Base-by-base conservation (phyloP, 2,797 vertebrate species). In the Danio jaintianensis region DNA sequence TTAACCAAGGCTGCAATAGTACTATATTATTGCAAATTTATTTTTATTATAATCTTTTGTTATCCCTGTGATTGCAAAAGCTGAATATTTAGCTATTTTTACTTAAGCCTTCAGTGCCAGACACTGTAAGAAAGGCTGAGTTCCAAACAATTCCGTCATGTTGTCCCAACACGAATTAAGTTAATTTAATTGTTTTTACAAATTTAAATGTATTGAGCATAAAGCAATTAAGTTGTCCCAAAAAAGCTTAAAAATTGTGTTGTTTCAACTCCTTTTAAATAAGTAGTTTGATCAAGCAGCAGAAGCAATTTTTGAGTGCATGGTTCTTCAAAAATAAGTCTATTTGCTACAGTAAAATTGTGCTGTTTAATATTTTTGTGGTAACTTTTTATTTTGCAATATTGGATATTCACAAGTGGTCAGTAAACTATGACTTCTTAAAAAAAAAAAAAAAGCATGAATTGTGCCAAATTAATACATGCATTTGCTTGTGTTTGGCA, bases 401-500 rank as follows among this genome's bases (percentile, higher is more conserved):
- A 52, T 7, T 53, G 48, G 10, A 5, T 13, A 2, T 4, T 6
- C 8, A 45, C 40, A 40, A 40, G 13, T 58, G 13, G 43, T 58
- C 1, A 45, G 45, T 42, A 7, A 10, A 8, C 5, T 70, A 36
- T 53, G n/a, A 40, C 29, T 47, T 3, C n/a, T n/a, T n/a, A n/a
- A n/a, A n/a, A n/a, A n/a, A 22, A 22, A 58, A 72, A 55, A 20
- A 12, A 62, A 38, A 13, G 45, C 45, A 18, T 50, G 7, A 9
- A 9, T 50, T 20, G 45, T 20, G 12, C 45, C 62, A 11, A 16
- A 20, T 38, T 38, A 58, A 63, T 5, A 6, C n/a, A n/a, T 45
- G 15, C 18, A 36, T 18, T 5, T 48, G 16, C 18, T 56, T 66
- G 40, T 74, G 36, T 63, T 79, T 75, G 59, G 20, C 87, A 99